A percentile compares a stretch with the other conserved stretches of the same genome.
phyloP scores from a whole-genome alignment of 1,140 invertebrate genomes.

The Apis cerana region DNA sequence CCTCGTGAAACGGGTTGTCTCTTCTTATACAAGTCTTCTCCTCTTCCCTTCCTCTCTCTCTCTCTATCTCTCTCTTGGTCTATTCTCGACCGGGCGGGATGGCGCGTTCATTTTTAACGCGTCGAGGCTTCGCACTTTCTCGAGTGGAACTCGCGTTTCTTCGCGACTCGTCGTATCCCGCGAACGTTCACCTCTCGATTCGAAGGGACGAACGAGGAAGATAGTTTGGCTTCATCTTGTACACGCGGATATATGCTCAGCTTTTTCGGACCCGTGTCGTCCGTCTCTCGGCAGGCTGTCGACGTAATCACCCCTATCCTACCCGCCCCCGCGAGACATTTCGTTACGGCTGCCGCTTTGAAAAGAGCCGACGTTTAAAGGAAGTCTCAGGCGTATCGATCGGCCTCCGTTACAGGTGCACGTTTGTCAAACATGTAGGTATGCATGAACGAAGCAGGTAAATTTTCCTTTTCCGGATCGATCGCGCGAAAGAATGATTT shows the following conservation, averaged over 20 bases:
- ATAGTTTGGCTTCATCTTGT: constrained; percentile 30
- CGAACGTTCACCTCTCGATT: constrained; percentile 47
- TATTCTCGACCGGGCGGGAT: neutral
- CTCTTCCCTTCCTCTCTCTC: neutral
- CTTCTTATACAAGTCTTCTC: neutral
- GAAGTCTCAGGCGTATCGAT: constrained; percentile 34
- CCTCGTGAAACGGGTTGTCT: constrained; percentile 4
- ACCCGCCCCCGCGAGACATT: constrained; percentile 43
- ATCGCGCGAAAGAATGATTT: neutral
- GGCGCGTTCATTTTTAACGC: constrained; percentile 56
- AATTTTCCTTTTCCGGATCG: neutral
- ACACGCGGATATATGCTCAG: too few species aligned
- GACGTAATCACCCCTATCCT: constrained; percentile 40
- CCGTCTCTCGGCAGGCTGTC: neutral
- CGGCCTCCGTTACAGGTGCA: constrained; percentile 12
- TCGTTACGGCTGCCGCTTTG: constrained; percentile 56
- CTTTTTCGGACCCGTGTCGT: neutral
- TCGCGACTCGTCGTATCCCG: constrained; percentile 5
- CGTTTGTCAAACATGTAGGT: constrained; percentile 27
- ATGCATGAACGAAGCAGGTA: neutral
- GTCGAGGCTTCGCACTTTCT: constrained; percentile 52
- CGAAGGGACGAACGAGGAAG: constrained; percentile 13
- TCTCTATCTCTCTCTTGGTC: neutral
- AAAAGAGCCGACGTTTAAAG: constrained; percentile 31
- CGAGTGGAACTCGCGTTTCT: constrained; percentile 49